phyloP scores from a whole-genome alignment of 2,113 vertebrate genomes.

The Megaceryle maxima region DNA sequence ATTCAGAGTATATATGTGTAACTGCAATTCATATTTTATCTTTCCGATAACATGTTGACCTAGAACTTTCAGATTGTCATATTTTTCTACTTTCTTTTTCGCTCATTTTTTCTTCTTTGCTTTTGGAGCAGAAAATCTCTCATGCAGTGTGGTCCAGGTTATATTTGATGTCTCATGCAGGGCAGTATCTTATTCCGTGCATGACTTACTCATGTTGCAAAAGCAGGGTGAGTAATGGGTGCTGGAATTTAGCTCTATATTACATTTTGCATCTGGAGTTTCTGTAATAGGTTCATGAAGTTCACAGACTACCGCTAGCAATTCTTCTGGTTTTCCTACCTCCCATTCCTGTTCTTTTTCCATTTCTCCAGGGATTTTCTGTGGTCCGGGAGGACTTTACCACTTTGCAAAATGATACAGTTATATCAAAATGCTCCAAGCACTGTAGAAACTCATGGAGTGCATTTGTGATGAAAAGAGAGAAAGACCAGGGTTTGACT shows the following conservation, averaged over 20 bases:
- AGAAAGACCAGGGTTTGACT: background rate
- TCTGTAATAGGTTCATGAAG: constrained; percentile 11
- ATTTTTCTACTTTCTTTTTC: background rate
- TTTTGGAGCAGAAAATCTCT: constrained; percentile 20
- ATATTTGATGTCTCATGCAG: constrained; percentile 18
- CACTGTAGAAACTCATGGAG: background rate
- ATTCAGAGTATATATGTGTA: background rate
- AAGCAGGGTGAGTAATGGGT: constrained; percentile 37
- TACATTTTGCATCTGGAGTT: constrained; percentile 10
- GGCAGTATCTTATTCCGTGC: constrained; percentile 11
- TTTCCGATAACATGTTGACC: background rate
- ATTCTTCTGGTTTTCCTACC: background rate
- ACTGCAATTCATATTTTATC: background rate
- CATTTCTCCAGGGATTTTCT: background rate
- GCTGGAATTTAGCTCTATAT: constrained; percentile 18
- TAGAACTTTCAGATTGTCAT: background rate
- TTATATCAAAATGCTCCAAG: background rate
- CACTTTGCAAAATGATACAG: background rate
- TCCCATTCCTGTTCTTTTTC: background rate
- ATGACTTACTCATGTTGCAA: constrained; percentile 36
- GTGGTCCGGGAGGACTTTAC: background rate
- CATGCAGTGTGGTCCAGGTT: background rate
- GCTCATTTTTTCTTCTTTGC: background rate
- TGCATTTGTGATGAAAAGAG: background rate
- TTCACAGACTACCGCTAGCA: background rate